These are phyloP conservation scores for Nipponia nippon DNA, from an alignment of 2,113 vertebrate genomes.

Conservation along the genomic window DNA sequence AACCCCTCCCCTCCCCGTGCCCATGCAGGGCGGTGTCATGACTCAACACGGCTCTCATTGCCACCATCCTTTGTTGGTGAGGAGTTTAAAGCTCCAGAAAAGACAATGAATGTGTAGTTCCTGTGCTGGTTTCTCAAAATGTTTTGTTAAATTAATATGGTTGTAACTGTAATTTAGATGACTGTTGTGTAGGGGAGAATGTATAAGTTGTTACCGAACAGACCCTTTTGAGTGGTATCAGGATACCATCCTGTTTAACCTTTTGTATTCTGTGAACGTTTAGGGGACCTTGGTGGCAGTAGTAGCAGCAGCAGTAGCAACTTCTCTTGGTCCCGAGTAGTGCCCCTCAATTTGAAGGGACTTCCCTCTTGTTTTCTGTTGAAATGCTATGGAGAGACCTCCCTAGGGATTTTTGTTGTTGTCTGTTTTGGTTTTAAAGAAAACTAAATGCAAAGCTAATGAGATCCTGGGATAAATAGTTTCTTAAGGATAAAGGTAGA, in stretches of 20 bases:
- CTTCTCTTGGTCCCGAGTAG: not conserved
- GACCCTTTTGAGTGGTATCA: constrained; percentile 42
- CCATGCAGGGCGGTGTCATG: constrained; percentile 51
- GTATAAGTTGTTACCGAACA: constrained; percentile 42
- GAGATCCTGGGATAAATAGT: not conserved
- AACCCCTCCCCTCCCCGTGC: not conserved
- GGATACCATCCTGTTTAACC: constrained; percentile 10
- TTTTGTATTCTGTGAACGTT: constrained; percentile 24
- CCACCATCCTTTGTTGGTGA: constrained; percentile 39
- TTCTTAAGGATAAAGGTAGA: constrained; percentile 1
- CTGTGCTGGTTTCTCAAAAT: constrained; percentile 67
- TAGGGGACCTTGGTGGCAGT: constrained; percentile 25
- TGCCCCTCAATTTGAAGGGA: not conserved
- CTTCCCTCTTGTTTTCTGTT: constrained; percentile 26
- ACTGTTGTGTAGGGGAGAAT: constrained; percentile 59
- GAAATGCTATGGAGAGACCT: constrained; percentile 33
- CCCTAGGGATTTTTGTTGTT: not conserved
- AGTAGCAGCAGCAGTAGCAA: constrained; percentile 38
- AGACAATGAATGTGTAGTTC: constrained; percentile 79
- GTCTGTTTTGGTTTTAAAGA: not conserved
- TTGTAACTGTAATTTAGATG: constrained; percentile 68
- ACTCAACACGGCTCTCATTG: constrained; percentile 37
- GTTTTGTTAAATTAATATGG: constrained; percentile 60
- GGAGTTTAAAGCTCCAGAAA: constrained; percentile 58
- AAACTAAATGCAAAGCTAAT: constrained; percentile 3